Conservation (phyloP, 2,113 vertebrate species). For the Percopsis transmontana region DNA sequence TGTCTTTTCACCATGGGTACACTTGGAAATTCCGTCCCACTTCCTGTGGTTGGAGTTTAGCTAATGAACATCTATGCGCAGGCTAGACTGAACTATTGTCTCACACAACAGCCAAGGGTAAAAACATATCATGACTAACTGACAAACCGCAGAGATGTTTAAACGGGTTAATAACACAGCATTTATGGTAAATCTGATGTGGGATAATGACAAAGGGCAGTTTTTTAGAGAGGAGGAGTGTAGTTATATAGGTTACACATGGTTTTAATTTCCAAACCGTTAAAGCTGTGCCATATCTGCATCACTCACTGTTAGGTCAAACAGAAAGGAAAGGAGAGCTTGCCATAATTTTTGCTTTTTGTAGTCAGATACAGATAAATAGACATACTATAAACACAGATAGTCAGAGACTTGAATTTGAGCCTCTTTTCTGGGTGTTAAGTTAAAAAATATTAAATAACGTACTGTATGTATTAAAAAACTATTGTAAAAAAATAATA, state of each 20-base stretch:
- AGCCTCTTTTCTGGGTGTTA: background rate
- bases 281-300: constrained; percentile 46
- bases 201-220: constrained; percentile 27
- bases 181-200: constrained; percentile 46
- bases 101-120: constrained; percentile 27
- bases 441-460: no score
- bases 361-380: background rate
- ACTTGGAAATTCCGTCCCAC: no score
- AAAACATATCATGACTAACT: constrained; percentile 15
- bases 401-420: background rate
- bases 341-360: background rate
- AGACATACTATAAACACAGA: background rate
- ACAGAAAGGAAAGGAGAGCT: constrained; percentile 12
- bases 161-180: constrained; percentile 14
- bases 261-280: constrained; percentile 60
- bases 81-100: constrained; percentile 43
- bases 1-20: no score
- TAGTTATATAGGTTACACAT: constrained; percentile 58
- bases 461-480: no score
- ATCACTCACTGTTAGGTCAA: constrained; percentile 33
- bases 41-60: no score
- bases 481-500: no score
- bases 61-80: no score
- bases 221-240: constrained; percentile 19
- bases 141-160: constrained; percentile 6